Percentiles rank a stretch among this genome's conserved stretches.
Evolutionary conservation across 2,888 invertebrate species (phyloP).

Genomic region (Sesia apiformis): DNA sequence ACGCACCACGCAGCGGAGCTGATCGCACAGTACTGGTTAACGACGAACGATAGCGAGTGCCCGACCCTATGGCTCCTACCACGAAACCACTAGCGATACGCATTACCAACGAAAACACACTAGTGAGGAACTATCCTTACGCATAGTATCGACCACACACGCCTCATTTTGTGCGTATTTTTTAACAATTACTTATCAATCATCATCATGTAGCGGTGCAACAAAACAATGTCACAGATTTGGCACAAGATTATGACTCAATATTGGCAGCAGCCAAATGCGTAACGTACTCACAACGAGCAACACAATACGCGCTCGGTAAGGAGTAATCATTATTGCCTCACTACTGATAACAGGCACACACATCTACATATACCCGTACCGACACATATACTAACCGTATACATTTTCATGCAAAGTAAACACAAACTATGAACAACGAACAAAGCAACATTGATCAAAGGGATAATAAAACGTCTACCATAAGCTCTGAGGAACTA

Average conservation of each 20-base stretch:
- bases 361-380: conserved; percentile 17
- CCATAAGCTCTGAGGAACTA: too few relatives aligned
- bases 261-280: not conserved
- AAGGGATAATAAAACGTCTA: too few relatives aligned
- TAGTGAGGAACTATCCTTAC: not conserved
- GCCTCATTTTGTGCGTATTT: not conserved
- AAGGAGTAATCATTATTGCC: conserved; percentile 31
- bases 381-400: conserved; percentile 19
- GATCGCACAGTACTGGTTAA: conserved; percentile 61
- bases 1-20: conserved; percentile 53
- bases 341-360: conserved; percentile 48
- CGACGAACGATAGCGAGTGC: conserved; percentile 66
- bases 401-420: conserved; percentile 19
- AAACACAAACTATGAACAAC: conserved; percentile 10
- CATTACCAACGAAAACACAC: conserved; percentile 5
- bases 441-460: not conserved
- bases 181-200: not conserved
- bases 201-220: not conserved
- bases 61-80: conserved; percentile 60
- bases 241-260: not conserved
- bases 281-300: conserved; percentile 1
- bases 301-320: conserved; percentile 21
- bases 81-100: conserved; percentile 24
- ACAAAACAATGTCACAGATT: not conserved
- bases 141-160: not conserved